Base-by-base conservation (phyloP, 1,140 invertebrate genomes). In the Polyergus mexicanus region DNA sequence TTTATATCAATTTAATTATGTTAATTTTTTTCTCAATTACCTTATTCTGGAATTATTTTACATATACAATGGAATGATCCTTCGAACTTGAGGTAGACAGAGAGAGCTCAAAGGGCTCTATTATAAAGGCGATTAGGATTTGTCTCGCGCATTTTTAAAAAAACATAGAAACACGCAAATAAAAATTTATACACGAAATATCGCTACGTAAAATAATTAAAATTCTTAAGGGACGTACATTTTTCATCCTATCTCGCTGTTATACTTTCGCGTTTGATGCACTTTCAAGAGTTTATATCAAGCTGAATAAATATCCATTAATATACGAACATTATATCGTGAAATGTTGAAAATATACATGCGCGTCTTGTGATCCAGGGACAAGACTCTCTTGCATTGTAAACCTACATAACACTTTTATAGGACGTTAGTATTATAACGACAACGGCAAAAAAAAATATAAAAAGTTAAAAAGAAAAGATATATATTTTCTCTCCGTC, bases 231-330 rank as follows among this genome's bases (percentile, higher is more conserved):
- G 51, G 54, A 72, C 25, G 22, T 69, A 58, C 66, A 87, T 76
- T 87, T 87, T 84, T 84, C 72, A 72, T 85, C 65, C 72, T 71
- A 38, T 72, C 56, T 85, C 81, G 56, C 69, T 65, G 38, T 74
- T 63, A 63, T 85, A 87, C 65, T 87, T 71, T 85, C 63, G 63
- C 65, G 35, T 77, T 77, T 58, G 58, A 84, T 63, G 60, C 81
- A 84, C 71, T 71, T 87, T 76, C 65, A 87, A 87, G 47, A 85
- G 63, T 85, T 76, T 77, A 85, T 85, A 77, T 85, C 71, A 85
- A 87, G 83, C 86, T 87, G 84, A 87, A 84, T 87, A 63, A 85
- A 87, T 77, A 85, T 77, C 11, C 71, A 76, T 58, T 85, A 84
- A 87, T 62, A 54, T 86, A 86, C 8, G 41, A 72, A 62, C 32